These are phyloP conservation scores for Rhingia campestris DNA, from an alignment of 2,888 invertebrate genomes.

Conservation along the genomic window DNA sequence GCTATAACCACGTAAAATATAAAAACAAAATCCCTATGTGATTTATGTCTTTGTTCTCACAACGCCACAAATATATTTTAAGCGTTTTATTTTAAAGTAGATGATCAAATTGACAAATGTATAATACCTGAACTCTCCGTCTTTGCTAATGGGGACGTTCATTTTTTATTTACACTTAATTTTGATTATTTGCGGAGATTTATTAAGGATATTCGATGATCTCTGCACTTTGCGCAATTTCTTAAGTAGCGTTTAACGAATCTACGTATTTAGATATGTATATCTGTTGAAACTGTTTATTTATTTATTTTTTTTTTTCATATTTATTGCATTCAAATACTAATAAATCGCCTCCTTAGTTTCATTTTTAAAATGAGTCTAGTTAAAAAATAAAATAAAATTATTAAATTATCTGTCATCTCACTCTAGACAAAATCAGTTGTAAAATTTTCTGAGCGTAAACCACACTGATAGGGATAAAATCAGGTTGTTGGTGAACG, in stretches of 20 bases:
- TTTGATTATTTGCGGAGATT: slow-evolving; percentile 52
- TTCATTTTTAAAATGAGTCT: slow-evolving; percentile 44
- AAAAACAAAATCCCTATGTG: not conserved
- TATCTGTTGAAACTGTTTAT: not conserved
- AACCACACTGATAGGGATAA: too few species aligned
- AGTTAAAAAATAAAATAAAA: slow-evolving; percentile 28
- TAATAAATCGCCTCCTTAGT: slow-evolving; percentile 42
- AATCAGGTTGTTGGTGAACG: too few species aligned
- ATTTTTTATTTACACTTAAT: slow-evolving; percentile 64
- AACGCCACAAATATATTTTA: slow-evolving; percentile 2
- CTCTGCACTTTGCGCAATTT: slow-evolving; percentile 14
- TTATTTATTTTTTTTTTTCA: not conserved
- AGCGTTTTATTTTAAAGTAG: not conserved
- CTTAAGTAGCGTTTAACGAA: slow-evolving; percentile 1
- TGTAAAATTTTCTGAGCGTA: too few species aligned
- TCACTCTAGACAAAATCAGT: not conserved
- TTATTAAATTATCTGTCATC: not conserved
- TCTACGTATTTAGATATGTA: not conserved
- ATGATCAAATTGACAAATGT: slow-evolving; percentile 37
- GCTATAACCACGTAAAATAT: slow-evolving; percentile 17
- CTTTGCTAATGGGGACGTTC: slow-evolving; percentile 16
- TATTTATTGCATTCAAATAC: slow-evolving; percentile 43
- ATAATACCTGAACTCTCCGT: slow-evolving; percentile 13
- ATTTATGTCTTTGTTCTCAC: slow-evolving; percentile 15
- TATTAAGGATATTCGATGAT: slow-evolving; percentile 53